These are phyloP conservation scores for Artemia sp. DNA, from an alignment of 2,888 invertebrate genomes.

Conservation along the genomic window DNA sequence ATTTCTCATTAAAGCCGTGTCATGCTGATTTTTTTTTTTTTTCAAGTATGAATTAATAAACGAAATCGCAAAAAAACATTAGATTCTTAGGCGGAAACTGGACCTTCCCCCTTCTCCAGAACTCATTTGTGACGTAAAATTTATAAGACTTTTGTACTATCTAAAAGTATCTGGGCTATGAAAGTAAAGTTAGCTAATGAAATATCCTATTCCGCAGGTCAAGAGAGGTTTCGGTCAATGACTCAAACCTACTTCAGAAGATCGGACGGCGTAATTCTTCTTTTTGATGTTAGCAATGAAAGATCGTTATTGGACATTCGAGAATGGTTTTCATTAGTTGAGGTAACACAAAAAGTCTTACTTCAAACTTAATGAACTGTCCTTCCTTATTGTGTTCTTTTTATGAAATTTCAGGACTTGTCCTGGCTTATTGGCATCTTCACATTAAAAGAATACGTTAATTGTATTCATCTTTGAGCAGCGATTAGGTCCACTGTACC, in stretches of 20 bases:
- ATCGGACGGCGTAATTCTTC: slow-evolving; percentile 42
- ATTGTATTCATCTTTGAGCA: slow-evolving; percentile 17
- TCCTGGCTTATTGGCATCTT: not conserved
- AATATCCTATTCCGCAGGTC: slow-evolving; percentile 27
- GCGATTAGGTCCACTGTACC: too few relatives aligned
- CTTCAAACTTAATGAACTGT: not conserved
- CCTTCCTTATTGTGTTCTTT: not conserved
- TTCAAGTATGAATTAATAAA: too few relatives aligned
- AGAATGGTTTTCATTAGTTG: slow-evolving; percentile 42
- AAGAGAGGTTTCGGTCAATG: slow-evolving; percentile 40
- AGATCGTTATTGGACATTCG: slow-evolving; percentile 41
- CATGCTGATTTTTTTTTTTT: too few relatives aligned
- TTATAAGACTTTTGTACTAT: too few relatives aligned
- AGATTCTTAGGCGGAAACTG: too few relatives aligned
- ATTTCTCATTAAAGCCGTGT: too few relatives aligned
- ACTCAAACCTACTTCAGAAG: slow-evolving; percentile 44
- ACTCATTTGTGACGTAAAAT: too few relatives aligned
- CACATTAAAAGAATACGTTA: slow-evolving; percentile 6
- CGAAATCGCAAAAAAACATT: too few relatives aligned
- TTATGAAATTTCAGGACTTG: not conserved
- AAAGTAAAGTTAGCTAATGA: too few relatives aligned
- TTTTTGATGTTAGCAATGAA: slow-evolving; percentile 43
- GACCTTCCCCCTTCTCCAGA: too few relatives aligned
- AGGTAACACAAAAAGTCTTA: slow-evolving; percentile 31
- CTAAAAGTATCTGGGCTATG: too few relatives aligned